Evolutionary conservation across 2,113 vertebrate species (phyloP).

Genomic region (Myotis davidii): DNA sequence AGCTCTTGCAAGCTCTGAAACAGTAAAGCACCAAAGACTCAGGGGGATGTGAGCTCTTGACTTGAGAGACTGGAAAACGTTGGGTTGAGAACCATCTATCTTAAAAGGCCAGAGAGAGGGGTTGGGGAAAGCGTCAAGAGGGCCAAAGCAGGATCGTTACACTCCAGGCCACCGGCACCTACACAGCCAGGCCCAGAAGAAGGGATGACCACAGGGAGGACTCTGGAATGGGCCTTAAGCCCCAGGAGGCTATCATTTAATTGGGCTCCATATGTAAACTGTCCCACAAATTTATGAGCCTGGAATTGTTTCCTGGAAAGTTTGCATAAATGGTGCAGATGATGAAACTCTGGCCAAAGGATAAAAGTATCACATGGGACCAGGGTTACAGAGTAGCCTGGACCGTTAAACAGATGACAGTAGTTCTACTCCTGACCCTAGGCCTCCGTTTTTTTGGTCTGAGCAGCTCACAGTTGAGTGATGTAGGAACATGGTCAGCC

Average conservation of each 20-base stretch:
- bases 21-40: too few relatives aligned
- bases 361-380: conserved; percentile 40
- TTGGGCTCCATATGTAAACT: background rate
- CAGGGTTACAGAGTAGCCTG: background rate
- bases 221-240: background rate
- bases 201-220: background rate
- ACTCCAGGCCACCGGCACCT: background rate
- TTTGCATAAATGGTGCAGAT: conserved; percentile 44
- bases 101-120: background rate
- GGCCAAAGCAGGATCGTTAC: background rate
- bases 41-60: background rate
- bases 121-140: background rate
- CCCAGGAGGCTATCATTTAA: conserved; percentile 26
- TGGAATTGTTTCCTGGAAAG: conserved; percentile 32
- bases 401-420: background rate
- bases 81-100: background rate
- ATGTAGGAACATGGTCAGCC: background rate
- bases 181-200: background rate
- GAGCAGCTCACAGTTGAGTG: background rate
- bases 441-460: background rate
- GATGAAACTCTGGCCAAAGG: conserved; percentile 47
- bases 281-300: conserved; percentile 35
- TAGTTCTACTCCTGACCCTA: background rate
- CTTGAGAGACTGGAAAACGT: background rate
- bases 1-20: too few relatives aligned